phyloP scores from a whole-genome alignment of 2,113 vertebrate genomes.

The Dasyurus viverrinus region DNA sequence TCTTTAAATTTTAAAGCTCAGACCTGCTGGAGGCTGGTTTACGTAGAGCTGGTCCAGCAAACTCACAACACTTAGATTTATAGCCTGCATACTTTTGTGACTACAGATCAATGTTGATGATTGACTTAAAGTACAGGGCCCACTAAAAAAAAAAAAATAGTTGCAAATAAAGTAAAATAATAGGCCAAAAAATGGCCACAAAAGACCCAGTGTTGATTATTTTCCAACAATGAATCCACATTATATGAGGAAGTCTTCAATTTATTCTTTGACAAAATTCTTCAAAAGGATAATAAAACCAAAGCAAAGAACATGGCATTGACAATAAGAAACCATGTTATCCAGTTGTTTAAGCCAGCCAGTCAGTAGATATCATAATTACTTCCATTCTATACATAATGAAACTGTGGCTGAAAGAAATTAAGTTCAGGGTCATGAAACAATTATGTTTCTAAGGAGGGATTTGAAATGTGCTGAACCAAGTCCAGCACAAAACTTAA shows the following conservation, averaged over 20 bases:
- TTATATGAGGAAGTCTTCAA: conserved; percentile 90
- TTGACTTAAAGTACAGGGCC: conserved; percentile 94
- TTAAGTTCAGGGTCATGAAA: too few relatives aligned
- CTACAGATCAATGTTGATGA: conserved; percentile 93
- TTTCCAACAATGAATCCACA: conserved; percentile 95
- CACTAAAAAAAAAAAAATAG: conserved; percentile 96
- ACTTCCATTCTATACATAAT: too few relatives aligned
- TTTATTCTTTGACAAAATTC: conserved; percentile 88
- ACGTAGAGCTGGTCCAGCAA: not conserved
- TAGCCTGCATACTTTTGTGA: conserved; percentile 90
- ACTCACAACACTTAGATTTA: conserved; percentile 87
- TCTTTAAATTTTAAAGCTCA: conserved; percentile 38
- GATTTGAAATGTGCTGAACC: too few relatives aligned
- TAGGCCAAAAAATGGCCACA: conserved; percentile 93
- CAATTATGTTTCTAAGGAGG: too few relatives aligned
- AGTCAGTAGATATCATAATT: conserved; percentile 76
- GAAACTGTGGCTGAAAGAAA: too few relatives aligned
- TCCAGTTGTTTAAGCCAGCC: conserved; percentile 96
- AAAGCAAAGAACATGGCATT: conserved; percentile 93
- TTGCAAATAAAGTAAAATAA: conserved; percentile 94
- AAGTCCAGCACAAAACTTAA: too few relatives aligned
- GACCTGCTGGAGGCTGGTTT: conserved; percentile 9
- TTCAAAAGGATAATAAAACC: conserved; percentile 91
- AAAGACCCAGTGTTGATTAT: conserved; percentile 90
- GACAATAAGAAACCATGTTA: conserved; percentile 93